Evolutionary conservation across 2,797 vertebrate species (phyloP).

Genomic region (Nannoperca obscura): DNA sequence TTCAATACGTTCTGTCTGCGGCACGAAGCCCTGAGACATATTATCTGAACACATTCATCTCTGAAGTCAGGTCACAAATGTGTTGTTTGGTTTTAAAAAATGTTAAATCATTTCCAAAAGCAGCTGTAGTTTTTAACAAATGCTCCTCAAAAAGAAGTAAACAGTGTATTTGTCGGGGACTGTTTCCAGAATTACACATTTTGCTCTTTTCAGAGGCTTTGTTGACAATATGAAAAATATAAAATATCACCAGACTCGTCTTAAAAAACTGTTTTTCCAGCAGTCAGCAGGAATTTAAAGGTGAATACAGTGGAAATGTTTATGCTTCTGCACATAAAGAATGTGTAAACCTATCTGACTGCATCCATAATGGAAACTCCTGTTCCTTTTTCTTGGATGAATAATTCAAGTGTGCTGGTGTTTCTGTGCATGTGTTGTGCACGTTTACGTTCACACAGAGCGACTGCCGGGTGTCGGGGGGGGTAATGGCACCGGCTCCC

Average conservation of each 20-base stretch:
- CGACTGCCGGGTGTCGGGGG: conserved; percentile 20
- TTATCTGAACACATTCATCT: not conserved
- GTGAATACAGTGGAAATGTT: too few relatives aligned
- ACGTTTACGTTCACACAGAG: conserved; percentile 29
- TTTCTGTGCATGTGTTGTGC: conserved; percentile 28
- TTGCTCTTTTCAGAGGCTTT: not conserved
- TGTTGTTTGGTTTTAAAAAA: not conserved
- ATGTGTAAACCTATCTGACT: conserved; percentile 11
- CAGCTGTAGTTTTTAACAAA: not conserved
- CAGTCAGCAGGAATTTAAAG: too few relatives aligned
- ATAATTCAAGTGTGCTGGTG: conserved; percentile 50
- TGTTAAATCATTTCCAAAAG: not conserved
- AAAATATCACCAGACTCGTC: not conserved
- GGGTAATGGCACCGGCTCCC: conserved; percentile 44
- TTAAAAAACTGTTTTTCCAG: not conserved
- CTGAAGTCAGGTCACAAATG: conserved; percentile 5
- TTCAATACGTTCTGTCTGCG: not conserved
- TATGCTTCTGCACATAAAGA: conserved; percentile 22
- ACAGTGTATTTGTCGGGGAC: not conserved
- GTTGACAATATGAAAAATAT: not conserved
- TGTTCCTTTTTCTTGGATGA: conserved; percentile 44
- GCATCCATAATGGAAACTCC: conserved; percentile 9
- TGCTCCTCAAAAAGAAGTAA: not conserved
- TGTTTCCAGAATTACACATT: conserved; percentile 10
- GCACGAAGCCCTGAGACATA: not conserved